phyloP scores from a whole-genome alignment of 2,113 vertebrate species.

The Neogale vison region DNA sequence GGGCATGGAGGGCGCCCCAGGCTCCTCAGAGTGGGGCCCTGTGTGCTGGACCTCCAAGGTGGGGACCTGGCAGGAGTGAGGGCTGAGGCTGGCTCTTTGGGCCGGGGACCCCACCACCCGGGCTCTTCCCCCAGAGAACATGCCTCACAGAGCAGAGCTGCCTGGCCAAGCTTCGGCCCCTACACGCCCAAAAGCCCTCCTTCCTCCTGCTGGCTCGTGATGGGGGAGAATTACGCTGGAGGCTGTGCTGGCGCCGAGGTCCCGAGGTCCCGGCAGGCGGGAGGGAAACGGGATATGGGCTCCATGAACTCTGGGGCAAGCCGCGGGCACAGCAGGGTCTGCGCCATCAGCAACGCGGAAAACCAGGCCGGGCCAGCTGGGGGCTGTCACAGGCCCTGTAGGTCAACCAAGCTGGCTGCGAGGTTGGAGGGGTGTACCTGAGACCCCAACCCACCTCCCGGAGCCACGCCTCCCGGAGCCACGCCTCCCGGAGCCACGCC shows the following conservation, averaged over 20 bases:
- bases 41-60: background rate
- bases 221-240: background rate
- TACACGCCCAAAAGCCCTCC: background rate
- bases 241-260: background rate
- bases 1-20: background rate
- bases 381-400: background rate
- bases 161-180: rapidly evolving
- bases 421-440: no score
- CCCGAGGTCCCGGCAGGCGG: rapidly evolving
- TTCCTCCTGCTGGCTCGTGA: background rate
- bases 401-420: rapidly evolving
- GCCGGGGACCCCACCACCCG: background rate
- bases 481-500: background rate
- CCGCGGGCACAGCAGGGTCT: background rate
- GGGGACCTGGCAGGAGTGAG: background rate
- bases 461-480: background rate
- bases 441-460: background rate
- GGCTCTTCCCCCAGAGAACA: background rate
- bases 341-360: rapidly evolving
- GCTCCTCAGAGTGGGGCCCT: background rate
- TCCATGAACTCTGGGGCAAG: background rate
- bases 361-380: background rate
- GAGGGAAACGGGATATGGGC: background rate
- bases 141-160: background rate
- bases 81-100: background rate